These are phyloP conservation scores for Paramormyrops hopkinsi DNA, from an alignment of 2,797 vertebrate genomes.

Conservation along the genomic window DNA sequence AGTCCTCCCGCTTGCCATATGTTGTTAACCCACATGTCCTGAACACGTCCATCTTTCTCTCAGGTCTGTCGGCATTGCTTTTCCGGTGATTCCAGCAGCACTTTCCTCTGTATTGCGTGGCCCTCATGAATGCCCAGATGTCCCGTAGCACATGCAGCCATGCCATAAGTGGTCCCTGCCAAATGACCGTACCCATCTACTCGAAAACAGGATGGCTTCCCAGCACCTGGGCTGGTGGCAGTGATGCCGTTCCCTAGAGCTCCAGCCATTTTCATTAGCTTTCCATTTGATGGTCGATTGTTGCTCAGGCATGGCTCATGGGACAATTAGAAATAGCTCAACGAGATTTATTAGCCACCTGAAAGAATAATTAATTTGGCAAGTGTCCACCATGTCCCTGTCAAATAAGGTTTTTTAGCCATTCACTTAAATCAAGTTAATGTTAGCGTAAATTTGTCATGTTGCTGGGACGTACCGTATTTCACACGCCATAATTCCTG, in stretches of 20 bases:
- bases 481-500: neutral
- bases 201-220: neutral
- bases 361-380: constrained; percentile 39
- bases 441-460: constrained; percentile 26
- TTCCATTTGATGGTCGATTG: constrained; percentile 34
- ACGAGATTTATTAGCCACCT: constrained; percentile 29
- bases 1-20: neutral
- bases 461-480: neutral
- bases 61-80: neutral
- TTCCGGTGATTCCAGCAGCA: neutral
- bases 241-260: constrained; percentile 13
- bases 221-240: too few relatives aligned
- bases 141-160: neutral
- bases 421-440: constrained; percentile 36
- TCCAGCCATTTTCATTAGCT: constrained; percentile 28
- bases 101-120: neutral
- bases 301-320: constrained; percentile 21
- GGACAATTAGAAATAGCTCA: constrained; percentile 23
- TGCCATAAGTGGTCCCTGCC: neutral
- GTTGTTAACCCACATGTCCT: neutral
- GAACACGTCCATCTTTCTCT: neutral
- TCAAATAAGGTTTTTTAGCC: constrained; percentile 33
- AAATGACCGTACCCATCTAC: neutral
- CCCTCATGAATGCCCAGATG: neutral
- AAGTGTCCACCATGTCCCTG: constrained; percentile 34